Base-by-base conservation (phyloP, 2,888 invertebrate genomes). In the Dryobotodes eremita region DNA sequence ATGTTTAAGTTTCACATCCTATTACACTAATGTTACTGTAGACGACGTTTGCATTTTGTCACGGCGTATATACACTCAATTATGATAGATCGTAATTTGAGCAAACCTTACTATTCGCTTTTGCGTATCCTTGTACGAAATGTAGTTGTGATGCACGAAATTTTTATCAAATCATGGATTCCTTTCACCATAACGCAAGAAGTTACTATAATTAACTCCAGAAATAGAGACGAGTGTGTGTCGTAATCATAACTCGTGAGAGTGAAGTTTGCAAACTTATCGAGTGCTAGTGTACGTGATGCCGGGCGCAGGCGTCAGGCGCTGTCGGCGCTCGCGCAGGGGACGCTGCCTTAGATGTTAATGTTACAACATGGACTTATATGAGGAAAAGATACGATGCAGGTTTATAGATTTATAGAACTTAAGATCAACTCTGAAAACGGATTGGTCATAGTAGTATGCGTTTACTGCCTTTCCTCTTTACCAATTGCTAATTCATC, bases 231-330 rank as follows among this genome's bases (percentile, higher is more conserved):
- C 53, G 65, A 66, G 13, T 36, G 20, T 48, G 11, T 87, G 74
- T n/a, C n/a, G n/a, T n/a, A n/a, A n/a, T 61, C 72, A 85, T 66
- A 84, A 86, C 61, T 61, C 66, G 82, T 66, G 77, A 82, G 64
- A 75, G 50, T 36, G 23, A 46, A 65, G 57, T 74, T 77, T 74
- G 82, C 80, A 79, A 80, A 77, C 77, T 59, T 72, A 75, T 64
- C 69, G 31, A 66, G 53, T 70, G 72, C 7, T 79, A 75, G 85
- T 70, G 46, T 87, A 89, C 88, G 88, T 88, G 89, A 85, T 80
- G 59, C 55, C 26, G n/a, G 55, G 57, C 81, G 76, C 76, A 81
- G 77, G 77, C 20, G 68, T 65, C 75, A 17, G 46, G 23, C 10
- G 17, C 15, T 46, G 59, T 36, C n/a, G 42, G 17, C 64, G 69